Conservation (phyloP, 1,140 invertebrate genomes). For the Rhizoglyphus robini region DNA sequence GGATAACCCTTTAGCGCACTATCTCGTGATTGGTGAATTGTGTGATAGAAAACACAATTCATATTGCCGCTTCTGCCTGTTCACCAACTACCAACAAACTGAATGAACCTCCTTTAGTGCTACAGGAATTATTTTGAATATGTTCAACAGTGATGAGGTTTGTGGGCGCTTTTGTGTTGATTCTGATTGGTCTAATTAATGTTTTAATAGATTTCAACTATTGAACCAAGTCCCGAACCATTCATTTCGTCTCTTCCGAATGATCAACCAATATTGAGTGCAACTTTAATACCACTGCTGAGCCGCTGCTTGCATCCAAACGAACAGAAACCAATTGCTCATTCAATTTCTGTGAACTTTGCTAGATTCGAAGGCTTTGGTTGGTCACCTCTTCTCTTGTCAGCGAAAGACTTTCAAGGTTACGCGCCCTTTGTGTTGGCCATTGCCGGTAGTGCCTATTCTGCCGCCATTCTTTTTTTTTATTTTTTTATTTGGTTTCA, state of each 20-base stretch:
- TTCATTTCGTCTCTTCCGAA: not conserved
- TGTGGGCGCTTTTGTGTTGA: too few relatives aligned
- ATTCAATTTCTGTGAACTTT: conserved; percentile 66
- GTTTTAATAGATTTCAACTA: too few relatives aligned
- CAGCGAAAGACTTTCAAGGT: conserved; percentile 80
- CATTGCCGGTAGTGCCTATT: conserved; percentile 69
- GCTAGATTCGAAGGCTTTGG: conserved; percentile 59
- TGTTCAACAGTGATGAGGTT: conserved; percentile 46
- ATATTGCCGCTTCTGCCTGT: conserved; percentile 84
- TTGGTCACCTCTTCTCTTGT: conserved; percentile 60
- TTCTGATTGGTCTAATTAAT: too few relatives aligned
- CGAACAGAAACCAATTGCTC: conserved; percentile 66
- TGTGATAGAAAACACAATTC: conserved; percentile 94
- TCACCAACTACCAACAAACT: conserved; percentile 70
- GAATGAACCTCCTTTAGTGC: too few relatives aligned
- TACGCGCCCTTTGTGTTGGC: conserved; percentile 95
- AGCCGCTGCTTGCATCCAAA: conserved; percentile 46
- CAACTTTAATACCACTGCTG: conserved; percentile 9
- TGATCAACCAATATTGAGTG: conserved; percentile 7
- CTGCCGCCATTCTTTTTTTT: conserved; percentile 74
- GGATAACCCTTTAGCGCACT: too few relatives aligned
- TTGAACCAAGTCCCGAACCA: not conserved
- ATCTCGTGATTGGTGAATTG: conserved; percentile 51
- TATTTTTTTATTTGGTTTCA: conserved; percentile 72
- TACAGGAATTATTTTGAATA: conserved; percentile 58